Evolutionary conservation across 2,797 vertebrate genomes (phyloP).

Genomic region (Hemibagrus guttatus): DNA sequence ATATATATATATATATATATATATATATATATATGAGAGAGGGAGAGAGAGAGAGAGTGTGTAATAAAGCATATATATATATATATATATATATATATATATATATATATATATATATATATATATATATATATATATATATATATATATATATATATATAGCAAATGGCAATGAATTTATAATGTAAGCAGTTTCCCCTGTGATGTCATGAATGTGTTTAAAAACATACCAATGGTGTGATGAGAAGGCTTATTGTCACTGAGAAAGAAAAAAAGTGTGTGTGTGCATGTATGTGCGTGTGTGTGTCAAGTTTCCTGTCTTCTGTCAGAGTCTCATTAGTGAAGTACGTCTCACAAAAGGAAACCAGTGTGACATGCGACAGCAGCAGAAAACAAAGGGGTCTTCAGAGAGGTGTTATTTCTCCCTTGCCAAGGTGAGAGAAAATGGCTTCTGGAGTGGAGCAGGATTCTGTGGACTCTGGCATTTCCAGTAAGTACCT

Average conservation of each 20-base stretch:
- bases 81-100: no score
- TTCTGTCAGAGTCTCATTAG: conserved; percentile 14
- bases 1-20: no score
- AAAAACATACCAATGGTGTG: neutral
- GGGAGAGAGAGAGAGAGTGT: no score
- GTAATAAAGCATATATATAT: no score
- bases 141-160: no score
- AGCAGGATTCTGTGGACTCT: conserved; percentile 35
- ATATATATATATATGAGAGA: no score
- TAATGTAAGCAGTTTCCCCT: no score
- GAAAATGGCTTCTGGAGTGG: conserved; percentile 42
- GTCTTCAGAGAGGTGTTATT: conserved; percentile 32
- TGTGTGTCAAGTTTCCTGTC: conserved; percentile 67
- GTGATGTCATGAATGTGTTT: neutral
- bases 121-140: no score
- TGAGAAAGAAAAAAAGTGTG: conserved; percentile 9
- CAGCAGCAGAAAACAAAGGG: conserved; percentile 30
- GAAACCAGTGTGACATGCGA: conserved; percentile 59
- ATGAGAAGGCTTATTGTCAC: conserved; percentile 11
- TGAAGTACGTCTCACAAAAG: conserved; percentile 46
- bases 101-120: no score
- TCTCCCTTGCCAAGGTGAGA: conserved; percentile 21
- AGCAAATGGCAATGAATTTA: no score
- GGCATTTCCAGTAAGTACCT: conserved; percentile 57
- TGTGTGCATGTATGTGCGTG: neutral